Evolutionary conservation across 2,888 invertebrate species (phyloP).

Genomic region (Dicyrtomina minuta): DNA sequence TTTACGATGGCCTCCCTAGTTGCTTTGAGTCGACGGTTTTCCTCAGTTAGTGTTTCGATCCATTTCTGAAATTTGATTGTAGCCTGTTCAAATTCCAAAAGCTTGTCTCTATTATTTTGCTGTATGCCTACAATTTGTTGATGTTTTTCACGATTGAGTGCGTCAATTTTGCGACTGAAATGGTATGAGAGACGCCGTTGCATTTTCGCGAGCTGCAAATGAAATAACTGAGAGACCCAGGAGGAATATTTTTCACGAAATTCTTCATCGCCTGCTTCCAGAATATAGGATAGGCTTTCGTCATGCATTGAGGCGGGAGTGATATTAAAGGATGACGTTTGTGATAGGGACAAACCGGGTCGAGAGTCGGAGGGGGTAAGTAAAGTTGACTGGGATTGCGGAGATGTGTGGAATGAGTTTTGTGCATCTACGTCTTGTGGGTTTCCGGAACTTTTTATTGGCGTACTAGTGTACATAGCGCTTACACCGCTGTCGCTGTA

Average conservation of each 20-base stretch:
- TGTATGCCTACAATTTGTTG: slow-evolving; percentile 3
- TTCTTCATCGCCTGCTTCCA: slow-evolving; percentile 29
- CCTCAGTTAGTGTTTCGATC: slow-evolving; percentile 18
- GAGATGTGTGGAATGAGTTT: background rate
- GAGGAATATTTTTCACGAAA: slow-evolving; percentile 34
- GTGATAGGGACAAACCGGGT: background rate
- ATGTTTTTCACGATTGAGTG: slow-evolving; percentile 8
- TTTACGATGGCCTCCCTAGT: slow-evolving; percentile 21
- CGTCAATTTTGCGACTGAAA: slow-evolving; percentile 17
- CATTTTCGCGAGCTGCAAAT: slow-evolving; percentile 32
- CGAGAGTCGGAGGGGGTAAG: background rate
- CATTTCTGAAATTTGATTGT: slow-evolving; percentile 19
- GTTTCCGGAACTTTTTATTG: background rate
- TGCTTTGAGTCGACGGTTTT: slow-evolving; percentile 19
- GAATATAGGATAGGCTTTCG: slow-evolving; percentile 27
- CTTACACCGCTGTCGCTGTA: slow-evolving; percentile 23
- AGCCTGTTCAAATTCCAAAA: slow-evolving; percentile 17
- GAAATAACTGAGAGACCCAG: slow-evolving; percentile 34
- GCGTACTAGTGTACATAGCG: slow-evolving; percentile 21
- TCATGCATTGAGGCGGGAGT: background rate
- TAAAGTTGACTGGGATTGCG: background rate
- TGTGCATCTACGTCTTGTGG: background rate
- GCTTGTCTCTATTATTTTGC: background rate
- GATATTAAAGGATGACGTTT: background rate
- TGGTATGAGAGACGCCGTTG: slow-evolving; percentile 23